Evolutionary conservation across 2,113 vertebrate genomes (phyloP), one percentile per base, ranked within the genome.

Genomic region (Oryzias melastigma): DNA sequence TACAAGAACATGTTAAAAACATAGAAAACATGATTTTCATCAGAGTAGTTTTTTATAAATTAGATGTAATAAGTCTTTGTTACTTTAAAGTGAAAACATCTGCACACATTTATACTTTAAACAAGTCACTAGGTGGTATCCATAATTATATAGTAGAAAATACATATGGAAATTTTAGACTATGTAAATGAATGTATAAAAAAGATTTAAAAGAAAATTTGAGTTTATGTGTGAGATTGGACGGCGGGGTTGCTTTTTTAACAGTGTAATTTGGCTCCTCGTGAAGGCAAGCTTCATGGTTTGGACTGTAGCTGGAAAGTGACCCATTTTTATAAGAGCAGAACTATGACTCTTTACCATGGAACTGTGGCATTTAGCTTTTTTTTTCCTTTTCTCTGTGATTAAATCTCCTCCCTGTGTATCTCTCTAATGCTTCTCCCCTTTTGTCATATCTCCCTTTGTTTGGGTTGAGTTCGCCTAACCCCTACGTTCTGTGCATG

Each of bases 401-500:
- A 60, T 83, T 68, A 75, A 77, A 61, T 62, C 58, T 52, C 53
- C 17, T 56, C 20, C 52, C 56, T 29, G 19, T 43, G 6, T 52
- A 4, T 59, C 46, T 59, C 15, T 46, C 5, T 54, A 27, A 50
- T 62, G 44, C 58, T 62, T 75, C 65, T 49, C 45, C 45, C 45
- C 47, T 14, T 67, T 43, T 68, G 77, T 75, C 27, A 46, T 58
- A 42, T 61, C 65, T 71, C 44, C 58, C 58, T 56, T 58, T 70
- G 62, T 66, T 53, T 65, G 79, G 81, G 73, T 73, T 80, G 62
- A 77, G 74, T 62, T 62, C 62, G 70, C 59, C 74, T 24, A 75
- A 79, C 76, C 73, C 60, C 78, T 77, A 53, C 64, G 77, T 62
- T 87, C 83, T 76, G 62, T 78, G 78, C 77, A 84, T 85, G 86